phyloP scores from a whole-genome alignment of 2,113 vertebrate species.

The Platysternon megacephalum region DNA sequence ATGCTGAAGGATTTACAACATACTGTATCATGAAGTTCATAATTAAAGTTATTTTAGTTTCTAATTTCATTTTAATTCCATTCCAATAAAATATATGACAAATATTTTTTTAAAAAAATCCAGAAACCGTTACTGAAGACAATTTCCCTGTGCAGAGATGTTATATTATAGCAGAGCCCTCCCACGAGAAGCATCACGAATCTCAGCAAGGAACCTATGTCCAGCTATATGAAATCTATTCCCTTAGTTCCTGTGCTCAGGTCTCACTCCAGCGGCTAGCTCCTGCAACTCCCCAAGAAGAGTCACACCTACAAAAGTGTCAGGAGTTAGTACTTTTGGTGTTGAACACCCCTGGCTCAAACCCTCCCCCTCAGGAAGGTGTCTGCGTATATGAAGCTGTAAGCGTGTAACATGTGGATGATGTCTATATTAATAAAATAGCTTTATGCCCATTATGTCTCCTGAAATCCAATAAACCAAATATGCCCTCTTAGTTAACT shows the following conservation, averaged over 20 bases:
- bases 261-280: background rate
- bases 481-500: background rate
- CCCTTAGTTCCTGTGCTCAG: background rate
- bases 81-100: slow-evolving; percentile 74
- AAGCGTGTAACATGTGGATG: background rate
- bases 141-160: slow-evolving; percentile 28
- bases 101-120: slow-evolving; percentile 56
- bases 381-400: background rate
- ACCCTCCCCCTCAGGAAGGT: accelerated
- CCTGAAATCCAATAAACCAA: background rate
- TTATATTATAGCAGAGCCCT: slow-evolving; percentile 39
- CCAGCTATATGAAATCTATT: background rate
- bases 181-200: slow-evolving; percentile 22
- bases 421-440: background rate
- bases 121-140: slow-evolving; percentile 56
- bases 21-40: slow-evolving; percentile 67
- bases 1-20: slow-evolving; percentile 77
- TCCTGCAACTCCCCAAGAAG: background rate
- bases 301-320: background rate
- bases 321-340: background rate
- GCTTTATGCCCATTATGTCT: background rate
- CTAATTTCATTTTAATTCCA: slow-evolving; percentile 73
- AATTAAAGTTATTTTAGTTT: slow-evolving; percentile 79
- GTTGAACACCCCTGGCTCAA: background rate
- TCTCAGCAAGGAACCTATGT: background rate